These are phyloP conservation scores for Coracias cyanogaster DNA, from an alignment of 2,797 vertebrate species.

Conservation along the genomic window DNA sequence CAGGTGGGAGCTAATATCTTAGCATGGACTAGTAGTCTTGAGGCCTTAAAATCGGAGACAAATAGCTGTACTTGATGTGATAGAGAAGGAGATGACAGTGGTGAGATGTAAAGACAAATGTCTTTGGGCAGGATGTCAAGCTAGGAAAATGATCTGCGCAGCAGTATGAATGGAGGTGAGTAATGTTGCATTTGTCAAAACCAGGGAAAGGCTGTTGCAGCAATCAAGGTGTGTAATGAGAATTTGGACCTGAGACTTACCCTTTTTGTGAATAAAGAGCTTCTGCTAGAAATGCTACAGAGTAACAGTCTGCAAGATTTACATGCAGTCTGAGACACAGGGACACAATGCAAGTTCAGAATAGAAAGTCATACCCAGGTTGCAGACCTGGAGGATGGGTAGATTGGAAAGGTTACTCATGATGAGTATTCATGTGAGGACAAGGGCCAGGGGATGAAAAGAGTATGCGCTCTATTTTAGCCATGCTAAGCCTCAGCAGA, in stretches of 20 bases:
- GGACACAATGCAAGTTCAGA: not conserved
- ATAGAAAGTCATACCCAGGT: not conserved
- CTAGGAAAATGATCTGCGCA: not conserved
- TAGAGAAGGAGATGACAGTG: not conserved
- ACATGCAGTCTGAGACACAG: not conserved
- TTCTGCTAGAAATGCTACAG: not conserved
- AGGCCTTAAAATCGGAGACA: not conserved
- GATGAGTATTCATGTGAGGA: not conserved
- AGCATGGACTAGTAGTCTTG: not conserved
- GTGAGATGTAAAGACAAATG: slow-evolving; percentile 17
- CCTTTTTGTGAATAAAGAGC: not conserved
- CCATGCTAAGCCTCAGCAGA: not conserved
- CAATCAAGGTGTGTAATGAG: not conserved
- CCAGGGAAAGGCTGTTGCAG: not conserved
- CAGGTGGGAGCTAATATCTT: not conserved
- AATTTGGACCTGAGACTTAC: not conserved
- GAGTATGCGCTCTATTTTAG: not conserved
- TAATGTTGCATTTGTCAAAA: not conserved
- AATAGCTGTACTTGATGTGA: not conserved
- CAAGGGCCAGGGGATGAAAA: not conserved
- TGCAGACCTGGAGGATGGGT: not conserved
- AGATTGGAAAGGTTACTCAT: not conserved
- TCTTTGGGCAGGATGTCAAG: not conserved
- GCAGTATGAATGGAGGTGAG: not conserved
- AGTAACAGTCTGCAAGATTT: not conserved